These are phyloP conservation scores for Perithous albicinctus DNA, from an alignment of 2,888 invertebrate genomes.

Conservation along the genomic window DNA sequence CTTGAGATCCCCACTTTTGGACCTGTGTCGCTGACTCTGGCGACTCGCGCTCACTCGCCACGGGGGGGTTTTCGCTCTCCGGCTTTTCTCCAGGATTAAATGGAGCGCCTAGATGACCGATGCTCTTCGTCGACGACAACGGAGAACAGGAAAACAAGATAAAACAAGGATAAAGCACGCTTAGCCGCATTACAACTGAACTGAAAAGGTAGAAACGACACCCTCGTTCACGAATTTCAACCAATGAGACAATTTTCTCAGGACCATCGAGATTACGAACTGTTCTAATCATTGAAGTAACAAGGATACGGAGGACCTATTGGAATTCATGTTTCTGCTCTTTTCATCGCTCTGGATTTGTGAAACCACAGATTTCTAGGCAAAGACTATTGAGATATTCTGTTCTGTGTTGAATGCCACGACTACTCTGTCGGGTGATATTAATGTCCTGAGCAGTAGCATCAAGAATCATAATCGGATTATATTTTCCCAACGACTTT, in stretches of 20 bases:
- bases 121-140: constrained; percentile 73
- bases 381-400: not conserved
- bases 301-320: not conserved
- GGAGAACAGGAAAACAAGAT: constrained; percentile 80
- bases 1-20: constrained; percentile 80
- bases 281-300: not conserved
- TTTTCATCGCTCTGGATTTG: constrained; percentile 13
- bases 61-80: constrained; percentile 52
- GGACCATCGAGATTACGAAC: not conserved
- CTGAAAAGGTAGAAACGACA: constrained; percentile 2
- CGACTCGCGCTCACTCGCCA: constrained; percentile 54
- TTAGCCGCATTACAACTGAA: constrained; percentile 52
- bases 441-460: constrained; percentile 4
- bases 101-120: constrained; percentile 84
- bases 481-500: constrained; percentile 75
- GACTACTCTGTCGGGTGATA: not conserved
- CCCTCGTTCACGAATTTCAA: constrained; percentile 18
- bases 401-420: not conserved
- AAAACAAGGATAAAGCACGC: constrained; percentile 82
- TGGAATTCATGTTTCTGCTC: not conserved
- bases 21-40: constrained; percentile 29
- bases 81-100: constrained; percentile 83
- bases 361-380: constrained; percentile 1
- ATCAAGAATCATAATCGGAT: constrained; percentile 73
- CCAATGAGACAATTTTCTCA: not conserved